phyloP scores from a whole-genome alignment of 2,797 vertebrate genomes.

The Caiman crocodilus region DNA sequence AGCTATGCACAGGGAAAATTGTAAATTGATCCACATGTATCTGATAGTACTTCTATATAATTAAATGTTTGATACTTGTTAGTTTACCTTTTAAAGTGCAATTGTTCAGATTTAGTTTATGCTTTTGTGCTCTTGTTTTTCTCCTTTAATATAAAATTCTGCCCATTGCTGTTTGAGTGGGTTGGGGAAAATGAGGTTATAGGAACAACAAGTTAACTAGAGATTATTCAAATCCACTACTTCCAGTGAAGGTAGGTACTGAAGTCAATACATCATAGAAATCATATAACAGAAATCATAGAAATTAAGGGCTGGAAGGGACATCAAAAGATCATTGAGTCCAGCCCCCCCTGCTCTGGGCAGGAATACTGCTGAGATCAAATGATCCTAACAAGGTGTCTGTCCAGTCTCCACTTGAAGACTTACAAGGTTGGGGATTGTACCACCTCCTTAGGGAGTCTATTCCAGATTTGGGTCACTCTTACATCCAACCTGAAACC shows the following conservation, averaged over 20 bases:
- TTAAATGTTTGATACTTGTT: neutral
- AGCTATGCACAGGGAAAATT: neutral
- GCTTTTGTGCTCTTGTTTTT: constrained; percentile 4
- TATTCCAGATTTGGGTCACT: too few relatives aligned
- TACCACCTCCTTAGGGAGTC: neutral
- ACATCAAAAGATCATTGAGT: neutral
- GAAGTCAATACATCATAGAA: neutral
- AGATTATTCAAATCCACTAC: constrained; percentile 6
- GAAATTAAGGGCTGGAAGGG: neutral
- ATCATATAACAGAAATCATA: too few relatives aligned
- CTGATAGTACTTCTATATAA: neutral
- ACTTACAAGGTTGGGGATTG: neutral
- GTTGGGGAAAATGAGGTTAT: constrained; percentile 46
- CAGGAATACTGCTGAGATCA: too few relatives aligned
- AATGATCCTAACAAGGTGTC: too few relatives aligned
- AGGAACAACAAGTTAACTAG: constrained; percentile 13
- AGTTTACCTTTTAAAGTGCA: neutral
- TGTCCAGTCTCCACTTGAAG: too few relatives aligned
- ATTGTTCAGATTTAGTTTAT: neutral
- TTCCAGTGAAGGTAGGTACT: neutral
- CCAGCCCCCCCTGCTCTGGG: too few relatives aligned
- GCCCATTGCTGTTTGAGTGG: neutral
- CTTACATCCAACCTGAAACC: too few relatives aligned
- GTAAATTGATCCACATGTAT: neutral
- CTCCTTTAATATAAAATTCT: neutral